phyloP scores from a whole-genome alignment of 2,113 vertebrate genomes.

The Chlorocebus sabaeus region DNA sequence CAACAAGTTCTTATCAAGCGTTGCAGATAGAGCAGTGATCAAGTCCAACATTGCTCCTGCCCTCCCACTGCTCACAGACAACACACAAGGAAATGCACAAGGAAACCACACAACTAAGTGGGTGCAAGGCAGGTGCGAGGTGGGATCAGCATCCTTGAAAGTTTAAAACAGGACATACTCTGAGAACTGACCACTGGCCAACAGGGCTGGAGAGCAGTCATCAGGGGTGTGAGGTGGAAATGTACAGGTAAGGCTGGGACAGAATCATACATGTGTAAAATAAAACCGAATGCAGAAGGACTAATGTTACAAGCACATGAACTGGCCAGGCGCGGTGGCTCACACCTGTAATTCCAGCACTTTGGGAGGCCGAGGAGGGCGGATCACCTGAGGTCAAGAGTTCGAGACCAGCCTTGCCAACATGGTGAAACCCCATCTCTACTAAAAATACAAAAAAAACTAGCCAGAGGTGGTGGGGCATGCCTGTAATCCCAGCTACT shows the following conservation, averaged over 20 bases:
- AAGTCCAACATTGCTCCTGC: neutral
- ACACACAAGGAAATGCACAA: neutral
- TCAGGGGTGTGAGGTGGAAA: neutral
- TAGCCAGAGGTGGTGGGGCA: too few relatives aligned
- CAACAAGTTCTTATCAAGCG: neutral
- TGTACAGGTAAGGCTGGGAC: neutral
- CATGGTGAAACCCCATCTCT: too few relatives aligned
- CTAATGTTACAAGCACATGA: neutral
- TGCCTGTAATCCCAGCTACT: too few relatives aligned
- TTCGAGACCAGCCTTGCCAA: too few relatives aligned
- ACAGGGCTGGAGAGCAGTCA: neutral
- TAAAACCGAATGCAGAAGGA: neutral
- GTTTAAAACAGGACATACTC: neutral
- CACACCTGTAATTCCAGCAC: too few relatives aligned
- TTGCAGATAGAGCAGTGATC: neutral
- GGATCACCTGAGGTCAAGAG: too few relatives aligned
- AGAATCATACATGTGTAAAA: neutral
- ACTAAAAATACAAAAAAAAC: too few relatives aligned
- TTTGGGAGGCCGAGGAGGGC: too few relatives aligned
- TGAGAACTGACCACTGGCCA: neutral
- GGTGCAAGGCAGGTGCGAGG: neutral
- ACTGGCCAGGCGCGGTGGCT: too few relatives aligned
- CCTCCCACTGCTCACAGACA: neutral
- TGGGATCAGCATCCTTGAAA: neutral
- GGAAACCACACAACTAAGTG: neutral